Base-by-base conservation (phyloP, 2,797 vertebrate species). In the Catostomus latipinnis region DNA sequence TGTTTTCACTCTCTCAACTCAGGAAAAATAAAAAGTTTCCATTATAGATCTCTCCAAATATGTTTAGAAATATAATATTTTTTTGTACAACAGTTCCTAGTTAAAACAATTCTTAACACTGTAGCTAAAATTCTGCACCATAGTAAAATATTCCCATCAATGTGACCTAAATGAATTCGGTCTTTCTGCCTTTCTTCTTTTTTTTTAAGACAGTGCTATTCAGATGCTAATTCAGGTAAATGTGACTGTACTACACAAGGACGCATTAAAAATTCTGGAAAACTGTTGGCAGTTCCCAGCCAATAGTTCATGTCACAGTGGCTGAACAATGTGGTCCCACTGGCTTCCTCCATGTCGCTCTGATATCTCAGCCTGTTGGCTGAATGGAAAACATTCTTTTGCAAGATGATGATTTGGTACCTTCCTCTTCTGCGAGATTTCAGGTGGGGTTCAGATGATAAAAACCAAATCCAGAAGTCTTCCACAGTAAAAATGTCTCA, bases 101-200 rank as follows among this genome's bases (percentile, higher is more conserved):
- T 85, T 80, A 48, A 91, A 92, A 89, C 84, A 82, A 87, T 83
- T 86, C 82, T 74, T 90, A 82, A 88, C 88, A 87, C 75, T 86
- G 88, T 90, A 88, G 86, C 91, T 93, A 91, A 93, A 94, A 94
- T 92, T 91, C 92, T 92, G 89, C 89, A 92, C 87, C 89, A 88
- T 89, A 89, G 90, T 92, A 93, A 93, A 93, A 93, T 87, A 88
- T 87, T 80, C 72, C 90, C 84, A 81, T 71, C 65, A 52, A 82
- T 90, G 83, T 86, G 81, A 81, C 87, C 87, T 88, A 89, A 88
- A 90, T 90, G 81, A 83, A 78, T 70, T 80, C 62, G 5, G 71
- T 81, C 63, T 76, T 76, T 77, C 43, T 62, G 53, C 65, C 45
- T 34, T 14, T 12, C 74, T 50, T 54, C 58, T 45, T 48, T 70